Evolutionary conservation across 2,888 invertebrate genomes (phyloP).

Genomic region (Eristalis pertinax): DNA sequence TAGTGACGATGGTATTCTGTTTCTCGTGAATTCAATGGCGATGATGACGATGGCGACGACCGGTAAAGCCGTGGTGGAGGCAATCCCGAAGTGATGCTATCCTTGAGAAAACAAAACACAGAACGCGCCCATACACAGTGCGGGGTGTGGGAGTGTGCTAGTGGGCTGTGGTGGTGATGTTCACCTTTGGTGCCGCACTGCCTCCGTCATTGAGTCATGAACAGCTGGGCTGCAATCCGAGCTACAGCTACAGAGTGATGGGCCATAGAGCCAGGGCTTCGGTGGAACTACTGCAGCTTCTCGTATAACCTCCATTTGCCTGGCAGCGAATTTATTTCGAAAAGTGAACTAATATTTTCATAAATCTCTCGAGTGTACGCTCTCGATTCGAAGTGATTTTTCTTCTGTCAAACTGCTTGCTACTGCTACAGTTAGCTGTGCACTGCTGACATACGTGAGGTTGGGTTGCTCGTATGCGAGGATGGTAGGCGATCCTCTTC

Average conservation of each 20-base stretch:
- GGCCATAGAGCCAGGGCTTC: not conserved
- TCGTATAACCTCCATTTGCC: slow-evolving; percentile 44
- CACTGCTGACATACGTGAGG: not conserved
- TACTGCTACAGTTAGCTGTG: not conserved
- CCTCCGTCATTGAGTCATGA: not conserved
- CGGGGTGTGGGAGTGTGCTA: not conserved
- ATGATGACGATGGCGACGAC: slow-evolving; percentile 1
- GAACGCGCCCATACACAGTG: slow-evolving; percentile 43
- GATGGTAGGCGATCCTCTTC: not conserved
- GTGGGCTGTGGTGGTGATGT: slow-evolving; percentile 11
- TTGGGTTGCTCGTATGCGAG: not conserved
- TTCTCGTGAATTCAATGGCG: slow-evolving; percentile 14
- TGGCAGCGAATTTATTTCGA: slow-evolving; percentile 65
- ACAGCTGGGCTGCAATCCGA: not conserved
- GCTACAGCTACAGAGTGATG: not conserved
- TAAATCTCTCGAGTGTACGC: slow-evolving; percentile 63
- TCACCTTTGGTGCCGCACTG: slow-evolving; percentile 41
- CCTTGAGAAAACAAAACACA: slow-evolving; percentile 59
- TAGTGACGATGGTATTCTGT: slow-evolving; percentile 54
- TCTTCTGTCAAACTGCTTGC: slow-evolving; percentile 60
- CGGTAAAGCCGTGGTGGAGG: slow-evolving; percentile 33
- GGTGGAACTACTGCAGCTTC: not conserved
- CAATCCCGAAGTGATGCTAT: slow-evolving; percentile 54
- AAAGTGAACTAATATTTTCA: slow-evolving; percentile 69
- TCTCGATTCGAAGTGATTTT: slow-evolving; percentile 67